Percentiles rank a stretch among this genome's conserved stretches.
Evolutionary conservation across 2,797 vertebrate species (phyloP).

Genomic region (Crocidura indochinensis): DNA sequence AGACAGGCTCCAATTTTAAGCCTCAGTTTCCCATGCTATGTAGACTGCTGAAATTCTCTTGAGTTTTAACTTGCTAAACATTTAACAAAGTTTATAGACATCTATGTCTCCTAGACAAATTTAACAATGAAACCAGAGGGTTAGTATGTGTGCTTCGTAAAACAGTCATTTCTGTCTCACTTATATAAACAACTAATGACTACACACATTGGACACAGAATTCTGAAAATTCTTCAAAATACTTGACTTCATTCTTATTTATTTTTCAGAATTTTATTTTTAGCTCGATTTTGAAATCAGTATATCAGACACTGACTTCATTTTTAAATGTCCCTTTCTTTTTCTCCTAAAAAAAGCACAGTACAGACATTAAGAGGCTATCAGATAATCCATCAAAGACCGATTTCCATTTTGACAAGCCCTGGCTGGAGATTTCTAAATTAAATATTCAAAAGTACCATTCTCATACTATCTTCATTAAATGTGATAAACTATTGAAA

Average conservation of each 20-base stretch:
- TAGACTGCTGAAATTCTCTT: neutral
- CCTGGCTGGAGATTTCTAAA: neutral
- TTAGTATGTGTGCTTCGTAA: neutral
- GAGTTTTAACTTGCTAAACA: no score
- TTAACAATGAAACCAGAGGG: neutral
- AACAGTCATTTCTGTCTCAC: neutral
- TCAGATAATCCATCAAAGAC: neutral
- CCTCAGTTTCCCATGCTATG: neutral
- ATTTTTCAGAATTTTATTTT: neutral
- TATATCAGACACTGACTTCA: no score
- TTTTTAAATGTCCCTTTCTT: neutral
- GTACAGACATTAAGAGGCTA: neutral
- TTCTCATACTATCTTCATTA: neutral
- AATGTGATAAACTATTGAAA: conserved; percentile 18
- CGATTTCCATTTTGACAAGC: conserved; percentile 43
- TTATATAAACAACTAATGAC: neutral
- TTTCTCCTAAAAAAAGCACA: neutral
- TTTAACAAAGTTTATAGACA: neutral
- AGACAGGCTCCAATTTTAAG: neutral
- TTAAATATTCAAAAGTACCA: neutral
- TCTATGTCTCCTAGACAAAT: neutral
- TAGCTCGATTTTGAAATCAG: neutral
- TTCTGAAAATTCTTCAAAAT: neutral
- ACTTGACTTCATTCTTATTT: neutral
- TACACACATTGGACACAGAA: neutral